A percentile compares a stretch with the other conserved stretches of the same genome.
phyloP scores from a whole-genome alignment of 2,113 vertebrate genomes.

The Peucedramus taeniatus region DNA sequence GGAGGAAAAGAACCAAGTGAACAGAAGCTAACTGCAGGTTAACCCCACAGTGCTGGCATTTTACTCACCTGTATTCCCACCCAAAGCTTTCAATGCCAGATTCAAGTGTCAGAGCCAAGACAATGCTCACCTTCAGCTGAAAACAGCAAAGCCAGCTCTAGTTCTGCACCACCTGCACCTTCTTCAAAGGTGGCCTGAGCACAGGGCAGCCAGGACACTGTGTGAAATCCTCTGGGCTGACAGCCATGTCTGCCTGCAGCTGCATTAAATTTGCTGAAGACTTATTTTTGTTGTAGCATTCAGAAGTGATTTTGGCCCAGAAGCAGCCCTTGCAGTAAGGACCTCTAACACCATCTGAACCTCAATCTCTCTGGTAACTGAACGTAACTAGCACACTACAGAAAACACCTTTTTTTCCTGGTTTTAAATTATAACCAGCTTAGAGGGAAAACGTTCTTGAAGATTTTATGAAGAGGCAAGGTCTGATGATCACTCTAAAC shows the following conservation, averaged over 20 bases:
- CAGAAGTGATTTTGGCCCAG: not conserved
- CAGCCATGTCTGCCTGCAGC: not conserved
- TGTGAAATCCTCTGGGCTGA: not conserved
- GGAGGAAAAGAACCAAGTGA: not conserved
- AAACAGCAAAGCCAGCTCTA: not conserved
- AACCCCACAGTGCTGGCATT: accelerated
- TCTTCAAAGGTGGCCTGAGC: not conserved
- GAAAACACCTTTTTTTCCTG: not conserved
- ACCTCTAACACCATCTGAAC: not conserved
- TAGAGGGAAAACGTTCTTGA: not conserved
- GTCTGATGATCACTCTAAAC: not conserved
- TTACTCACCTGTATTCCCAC: not conserved
- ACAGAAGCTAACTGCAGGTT: not conserved
- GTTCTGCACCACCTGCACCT: not conserved
- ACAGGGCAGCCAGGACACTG: accelerated
- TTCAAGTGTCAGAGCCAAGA: not conserved
- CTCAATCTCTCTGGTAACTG: accelerated
- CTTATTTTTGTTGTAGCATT: not conserved
- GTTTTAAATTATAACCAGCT: not conserved
- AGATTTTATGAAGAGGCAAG: not conserved
- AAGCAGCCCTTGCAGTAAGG: not conserved
- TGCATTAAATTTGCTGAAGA: not conserved
- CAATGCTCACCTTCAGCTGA: not conserved
- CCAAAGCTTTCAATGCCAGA: not conserved
- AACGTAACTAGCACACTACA: accelerated